Percentiles rank a stretch among this genome's conserved stretches.
phyloP scores from a whole-genome alignment of 2,113 vertebrate species.

The Macrotis lagotis region DNA sequence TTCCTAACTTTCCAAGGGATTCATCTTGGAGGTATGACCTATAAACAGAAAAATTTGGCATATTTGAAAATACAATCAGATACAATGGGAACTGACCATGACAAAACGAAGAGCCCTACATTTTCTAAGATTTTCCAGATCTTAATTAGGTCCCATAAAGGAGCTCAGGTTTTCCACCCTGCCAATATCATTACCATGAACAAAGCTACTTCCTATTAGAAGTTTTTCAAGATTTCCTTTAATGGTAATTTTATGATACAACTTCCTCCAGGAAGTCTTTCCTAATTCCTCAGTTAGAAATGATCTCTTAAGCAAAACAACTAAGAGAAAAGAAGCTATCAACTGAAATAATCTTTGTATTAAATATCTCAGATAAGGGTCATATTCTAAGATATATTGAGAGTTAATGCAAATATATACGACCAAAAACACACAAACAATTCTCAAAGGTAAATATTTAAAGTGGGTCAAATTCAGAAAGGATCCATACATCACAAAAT shows the following conservation, averaged over 20 bases:
- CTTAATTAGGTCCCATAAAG: not conserved
- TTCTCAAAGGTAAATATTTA: not conserved
- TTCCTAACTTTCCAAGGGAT: not conserved
- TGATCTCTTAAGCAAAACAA: not conserved
- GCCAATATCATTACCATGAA: not conserved
- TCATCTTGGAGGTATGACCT: not conserved
- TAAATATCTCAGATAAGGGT: not conserved
- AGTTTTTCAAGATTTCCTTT: not conserved
- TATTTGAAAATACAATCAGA: slow-evolving; percentile 25
- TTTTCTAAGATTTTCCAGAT: slow-evolving; percentile 19
- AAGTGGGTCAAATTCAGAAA: not conserved
- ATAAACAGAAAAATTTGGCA: not conserved
- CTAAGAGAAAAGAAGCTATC: not conserved
- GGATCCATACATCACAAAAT: not conserved
- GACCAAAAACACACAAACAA: not conserved
- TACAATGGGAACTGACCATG: not conserved
- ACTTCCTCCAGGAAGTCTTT: not conserved
- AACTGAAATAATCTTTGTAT: not conserved
- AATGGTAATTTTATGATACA: not conserved
- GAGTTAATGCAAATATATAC: not conserved
- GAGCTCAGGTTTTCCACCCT: not conserved
- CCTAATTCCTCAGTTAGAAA: not conserved
- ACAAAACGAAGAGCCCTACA: not conserved
- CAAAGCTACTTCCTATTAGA: not conserved
- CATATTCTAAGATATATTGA: not conserved